Percentiles rank a stretch among this genome's conserved stretches.
Evolutionary conservation across 2,888 invertebrate genomes (phyloP).

Genomic region (Matsumyia berberina): DNA sequence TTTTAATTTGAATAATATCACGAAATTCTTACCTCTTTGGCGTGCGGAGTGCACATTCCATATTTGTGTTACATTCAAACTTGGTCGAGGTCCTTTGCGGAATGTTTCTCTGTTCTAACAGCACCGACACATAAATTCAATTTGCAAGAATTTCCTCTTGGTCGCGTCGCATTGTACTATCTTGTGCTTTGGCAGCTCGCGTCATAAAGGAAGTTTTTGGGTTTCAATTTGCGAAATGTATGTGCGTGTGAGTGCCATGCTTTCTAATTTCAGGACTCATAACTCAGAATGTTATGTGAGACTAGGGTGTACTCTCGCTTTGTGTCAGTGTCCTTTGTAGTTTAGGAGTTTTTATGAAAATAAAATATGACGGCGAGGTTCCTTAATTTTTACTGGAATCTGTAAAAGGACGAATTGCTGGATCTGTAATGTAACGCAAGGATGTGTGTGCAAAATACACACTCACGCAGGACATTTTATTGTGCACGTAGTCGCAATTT

Average conservation of each 20-base stretch:
- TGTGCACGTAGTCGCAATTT: slow-evolving; percentile 54
- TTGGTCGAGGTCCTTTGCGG: slow-evolving; percentile 45
- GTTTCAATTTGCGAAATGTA: background rate
- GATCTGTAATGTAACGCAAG: background rate
- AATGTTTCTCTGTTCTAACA: slow-evolving; percentile 33
- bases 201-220: slow-evolving; percentile 12
- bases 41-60: slow-evolving; percentile 10
- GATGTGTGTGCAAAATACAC: slow-evolving; percentile 3
- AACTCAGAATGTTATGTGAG: slow-evolving; percentile 5
- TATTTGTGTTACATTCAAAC: slow-evolving; percentile 31
- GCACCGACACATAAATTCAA: slow-evolving; percentile 58
- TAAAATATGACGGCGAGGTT: background rate
- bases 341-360: slow-evolving; percentile 1
- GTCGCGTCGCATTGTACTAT: background rate
- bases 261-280: slow-evolving; percentile 21
- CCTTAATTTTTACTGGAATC: slow-evolving; percentile 17
- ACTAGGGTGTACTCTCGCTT: background rate
- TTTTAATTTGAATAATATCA: slow-evolving; percentile 72
- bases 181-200: background rate
- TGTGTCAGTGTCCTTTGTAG: background rate
- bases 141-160: slow-evolving; percentile 36
- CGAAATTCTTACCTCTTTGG: slow-evolving; percentile 46
- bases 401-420: slow-evolving; percentile 14
- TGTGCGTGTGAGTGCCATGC: background rate
- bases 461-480: slow-evolving; percentile 14